Evolutionary conservation across 30 jellyfish, hydroid and myxozoan species (phyloP), one percentile per base, ranked within the genome.

Genomic region (Mastigias papua): DNA sequence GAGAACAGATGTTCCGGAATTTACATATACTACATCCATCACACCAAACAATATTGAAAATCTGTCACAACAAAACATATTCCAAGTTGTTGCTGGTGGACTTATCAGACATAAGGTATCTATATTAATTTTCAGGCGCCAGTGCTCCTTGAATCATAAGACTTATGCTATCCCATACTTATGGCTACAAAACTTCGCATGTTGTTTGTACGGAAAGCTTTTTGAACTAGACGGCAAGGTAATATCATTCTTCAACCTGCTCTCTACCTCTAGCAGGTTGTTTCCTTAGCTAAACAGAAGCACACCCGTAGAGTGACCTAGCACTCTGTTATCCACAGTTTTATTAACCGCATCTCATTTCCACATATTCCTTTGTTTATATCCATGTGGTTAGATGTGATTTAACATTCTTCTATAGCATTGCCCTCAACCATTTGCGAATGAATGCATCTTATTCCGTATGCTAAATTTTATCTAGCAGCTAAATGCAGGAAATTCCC

Each of bases 11-110:
- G 27, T 71, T 75, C 23, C 70, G 93, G 42, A 86, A 90, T 68
- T 95, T 95, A 17, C 99, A 95, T 70, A 49, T 91, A 30, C 75
- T 95, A 66, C 99, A 95, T 72, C 98, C 99, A 34, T 95, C 99
- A 7, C 99, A 95, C 82, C 99, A 91, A 76, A 84, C 98, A 34
- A 95, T 95, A 29, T 68, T 95, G 85, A 86, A 90, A 72, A 95
- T 95, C 23, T 95, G 99, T 73, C 97, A 95, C 71, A 86, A 78
- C 78, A 91, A 90, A 23, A 61, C 67, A 31, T 95, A 95, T 70
- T 90, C 98, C n/a, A 76, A 87, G 10, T 78, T 90, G 61, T 49
- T 90, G 73, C 80, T 95, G 32, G 98, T 95, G 30, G 98, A 95
- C 71, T 46, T 87, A 32, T 90, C 99, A 9, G 95, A 91, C 16